Conservation (phyloP, 1,140 invertebrate genomes). For the Lasioglossum baleicum region DNA sequence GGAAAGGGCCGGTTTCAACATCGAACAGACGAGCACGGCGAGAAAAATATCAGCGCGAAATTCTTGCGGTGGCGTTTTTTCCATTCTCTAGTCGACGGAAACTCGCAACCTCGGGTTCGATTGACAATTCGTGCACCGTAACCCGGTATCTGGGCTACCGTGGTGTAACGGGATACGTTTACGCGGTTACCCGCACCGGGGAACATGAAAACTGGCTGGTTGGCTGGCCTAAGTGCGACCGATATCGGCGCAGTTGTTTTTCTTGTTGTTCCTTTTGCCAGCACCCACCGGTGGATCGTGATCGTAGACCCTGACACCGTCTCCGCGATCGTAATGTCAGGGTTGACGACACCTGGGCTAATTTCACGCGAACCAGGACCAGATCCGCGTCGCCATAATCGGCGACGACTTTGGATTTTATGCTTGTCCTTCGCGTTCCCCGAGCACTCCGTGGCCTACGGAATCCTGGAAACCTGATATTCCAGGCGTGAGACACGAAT, state of each 20-base stretch:
- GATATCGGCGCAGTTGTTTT: neutral
- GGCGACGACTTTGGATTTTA: neutral
- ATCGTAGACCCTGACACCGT: slow-evolving; percentile 38
- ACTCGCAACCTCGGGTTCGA: slow-evolving; percentile 57
- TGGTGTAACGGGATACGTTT: slow-evolving; percentile 73
- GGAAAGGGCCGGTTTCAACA: too few species aligned
- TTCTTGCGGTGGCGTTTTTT: slow-evolving; percentile 39
- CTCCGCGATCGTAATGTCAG: slow-evolving; percentile 49
- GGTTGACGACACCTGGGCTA: slow-evolving; percentile 33
- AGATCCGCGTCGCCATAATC: neutral
- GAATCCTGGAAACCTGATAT: neutral
- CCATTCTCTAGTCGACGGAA: slow-evolving; percentile 2
- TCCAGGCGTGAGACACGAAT: neutral
- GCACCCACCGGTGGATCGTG: neutral
- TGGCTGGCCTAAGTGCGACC: slow-evolving; percentile 23
- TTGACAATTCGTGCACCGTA: slow-evolving; percentile 75
- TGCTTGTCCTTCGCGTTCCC: neutral
- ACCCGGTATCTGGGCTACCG: slow-evolving; percentile 75
- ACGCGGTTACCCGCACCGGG: slow-evolving; percentile 62
- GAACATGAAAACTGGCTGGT: slow-evolving; percentile 49
- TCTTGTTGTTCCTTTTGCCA: slow-evolving; percentile 6
- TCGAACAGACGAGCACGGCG: too few species aligned
- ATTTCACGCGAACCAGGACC: slow-evolving; percentile 20
- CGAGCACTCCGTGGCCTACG: too few species aligned
- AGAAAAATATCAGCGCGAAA: slow-evolving; percentile 17